Percentiles rank a stretch among this genome's conserved stretches.
phyloP scores from a whole-genome alignment of 2,797 vertebrate species.

The Amphiprion clarkii region DNA sequence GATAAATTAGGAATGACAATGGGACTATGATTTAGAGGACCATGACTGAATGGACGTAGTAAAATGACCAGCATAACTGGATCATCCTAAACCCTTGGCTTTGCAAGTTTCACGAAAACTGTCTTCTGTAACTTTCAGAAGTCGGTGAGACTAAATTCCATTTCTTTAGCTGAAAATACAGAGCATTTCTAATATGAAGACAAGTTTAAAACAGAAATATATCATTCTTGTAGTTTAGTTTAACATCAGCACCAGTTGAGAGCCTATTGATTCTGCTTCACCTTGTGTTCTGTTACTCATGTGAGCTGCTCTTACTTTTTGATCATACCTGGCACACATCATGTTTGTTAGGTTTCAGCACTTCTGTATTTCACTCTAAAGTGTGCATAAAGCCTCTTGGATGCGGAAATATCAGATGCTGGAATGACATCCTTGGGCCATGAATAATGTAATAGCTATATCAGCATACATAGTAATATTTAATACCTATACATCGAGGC shows the following conservation, averaged over 20 bases:
- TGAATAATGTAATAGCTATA: background rate
- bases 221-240: background rate
- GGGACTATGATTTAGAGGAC: slow-evolving; percentile 47
- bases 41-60: slow-evolving; percentile 40
- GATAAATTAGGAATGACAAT: slow-evolving; percentile 51
- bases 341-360: background rate
- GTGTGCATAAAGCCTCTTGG: background rate
- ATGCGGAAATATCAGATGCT: background rate
- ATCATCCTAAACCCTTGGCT: slow-evolving; percentile 12
- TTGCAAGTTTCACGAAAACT: slow-evolving; percentile 6
- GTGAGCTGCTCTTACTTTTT: background rate
- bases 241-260: slow-evolving; percentile 32
- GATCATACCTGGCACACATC: background rate
- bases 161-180: slow-evolving; percentile 7
- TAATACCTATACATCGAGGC: slow-evolving; percentile 94
- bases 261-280: background rate
- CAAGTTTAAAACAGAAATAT: background rate
- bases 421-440: background rate
- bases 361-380: background rate
- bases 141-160: background rate
- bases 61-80: slow-evolving; percentile 25
- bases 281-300: slow-evolving; percentile 25
- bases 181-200: no score
- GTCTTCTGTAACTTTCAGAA: background rate
- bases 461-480: background rate